A percentile compares a stretch with the other conserved stretches of the same genome.
These are phyloP conservation scores for Hirudo medicinalis DNA, from an alignment of 1,140 invertebrate genomes.

Conservation along the genomic window DNA sequence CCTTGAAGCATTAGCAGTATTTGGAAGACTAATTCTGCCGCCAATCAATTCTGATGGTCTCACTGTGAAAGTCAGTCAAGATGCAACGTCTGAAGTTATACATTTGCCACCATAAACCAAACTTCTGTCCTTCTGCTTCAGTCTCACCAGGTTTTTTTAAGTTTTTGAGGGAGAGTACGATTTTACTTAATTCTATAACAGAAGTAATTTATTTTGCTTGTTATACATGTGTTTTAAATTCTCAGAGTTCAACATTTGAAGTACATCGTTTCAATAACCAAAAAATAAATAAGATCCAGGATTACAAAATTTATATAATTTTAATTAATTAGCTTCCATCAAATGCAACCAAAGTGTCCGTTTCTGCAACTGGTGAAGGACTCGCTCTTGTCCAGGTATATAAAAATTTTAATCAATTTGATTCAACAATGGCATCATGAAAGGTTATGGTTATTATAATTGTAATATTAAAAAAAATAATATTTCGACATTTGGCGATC, in stretches of 20 bases:
- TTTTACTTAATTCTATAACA: too few relatives aligned
- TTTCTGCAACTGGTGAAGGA: slow-evolving; percentile 7
- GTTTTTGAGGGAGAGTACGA: too few relatives aligned
- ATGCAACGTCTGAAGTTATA: neutral
- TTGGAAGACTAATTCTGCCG: neutral
- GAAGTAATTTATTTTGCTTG: too few relatives aligned
- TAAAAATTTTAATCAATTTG: too few relatives aligned
- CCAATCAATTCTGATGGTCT: neutral
- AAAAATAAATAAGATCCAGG: neutral
- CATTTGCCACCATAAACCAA: neutral
- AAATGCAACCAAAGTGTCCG: neutral
- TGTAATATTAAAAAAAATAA: too few relatives aligned
- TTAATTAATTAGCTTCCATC: slow-evolving; percentile 6
- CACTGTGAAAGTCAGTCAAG: neutral
- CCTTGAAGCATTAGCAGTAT: slow-evolving; percentile 11
- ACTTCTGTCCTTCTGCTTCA: neutral
- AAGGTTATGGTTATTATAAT: too few relatives aligned
- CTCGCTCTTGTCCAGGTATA: slow-evolving; percentile 4
- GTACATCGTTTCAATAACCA: neutral
- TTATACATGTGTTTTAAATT: too few relatives aligned
- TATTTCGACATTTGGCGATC: too few relatives aligned
- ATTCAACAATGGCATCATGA: too few relatives aligned
- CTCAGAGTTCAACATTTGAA: too few relatives aligned
- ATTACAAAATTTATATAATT: neutral
- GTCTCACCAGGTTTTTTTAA: slow-evolving; percentile 9